Percentiles rank a stretch among this genome's conserved stretches.
phyloP scores from a whole-genome alignment of 2,113 vertebrate species.

The Hippocampus abdominalis region DNA sequence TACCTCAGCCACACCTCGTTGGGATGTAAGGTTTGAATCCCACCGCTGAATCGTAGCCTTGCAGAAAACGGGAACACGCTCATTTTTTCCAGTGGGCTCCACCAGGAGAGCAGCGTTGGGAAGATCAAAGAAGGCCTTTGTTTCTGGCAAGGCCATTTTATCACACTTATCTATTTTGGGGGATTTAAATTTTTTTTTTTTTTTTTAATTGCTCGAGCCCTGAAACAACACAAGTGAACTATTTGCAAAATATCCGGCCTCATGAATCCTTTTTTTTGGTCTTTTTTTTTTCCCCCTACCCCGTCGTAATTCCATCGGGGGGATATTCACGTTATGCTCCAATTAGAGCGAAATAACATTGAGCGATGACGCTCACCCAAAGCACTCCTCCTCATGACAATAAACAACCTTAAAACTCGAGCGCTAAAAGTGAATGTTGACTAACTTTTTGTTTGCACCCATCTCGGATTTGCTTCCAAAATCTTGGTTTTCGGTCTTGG shows the following conservation, averaged over 20 bases:
- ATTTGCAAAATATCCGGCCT: not conserved
- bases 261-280: constrained; percentile 10
- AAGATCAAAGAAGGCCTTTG: constrained; percentile 70
- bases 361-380: not conserved
- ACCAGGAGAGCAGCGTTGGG: constrained; percentile 35
- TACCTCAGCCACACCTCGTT: not conserved
- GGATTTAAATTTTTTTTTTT: constrained; percentile 4
- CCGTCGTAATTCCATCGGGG: constrained; percentile 12
- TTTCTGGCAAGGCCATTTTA: constrained; percentile 68
- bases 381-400: not conserved
- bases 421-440: no score
- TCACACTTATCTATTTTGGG: constrained; percentile 57
- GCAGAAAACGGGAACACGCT: constrained; percentile 62
- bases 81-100: constrained; percentile 50
- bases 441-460: no score
- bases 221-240: constrained; percentile 58
- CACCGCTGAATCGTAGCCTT: not conserved
- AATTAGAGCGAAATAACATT: not conserved
- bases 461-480: no score
- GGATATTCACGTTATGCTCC: not conserved
- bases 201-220: constrained; percentile 68
- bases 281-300: constrained; percentile 16
- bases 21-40: constrained; percentile 29
- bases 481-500: no score
- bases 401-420: no score